A percentile compares a stretch with the other conserved stretches of the same genome.
Conservation (phyloP, 2,888 invertebrate genomes). For the Charanyca ferruginea region DNA sequence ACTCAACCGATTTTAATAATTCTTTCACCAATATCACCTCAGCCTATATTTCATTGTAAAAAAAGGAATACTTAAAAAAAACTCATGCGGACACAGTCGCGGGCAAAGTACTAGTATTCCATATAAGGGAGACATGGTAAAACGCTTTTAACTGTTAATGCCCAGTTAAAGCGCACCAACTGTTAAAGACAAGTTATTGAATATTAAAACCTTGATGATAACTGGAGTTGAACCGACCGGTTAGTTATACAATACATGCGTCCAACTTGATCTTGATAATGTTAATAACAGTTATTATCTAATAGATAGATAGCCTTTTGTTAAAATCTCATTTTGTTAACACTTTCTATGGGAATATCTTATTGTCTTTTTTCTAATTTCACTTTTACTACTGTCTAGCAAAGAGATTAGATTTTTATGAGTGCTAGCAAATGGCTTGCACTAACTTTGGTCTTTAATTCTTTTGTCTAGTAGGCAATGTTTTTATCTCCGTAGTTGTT, state of each 20-base stretch:
- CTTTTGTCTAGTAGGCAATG: not conserved
- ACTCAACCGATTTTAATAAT: no score
- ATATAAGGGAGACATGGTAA: conserved; percentile 30
- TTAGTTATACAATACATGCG: conserved; percentile 44
- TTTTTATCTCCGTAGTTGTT: not conserved
- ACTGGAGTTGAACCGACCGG: conserved; percentile 49
- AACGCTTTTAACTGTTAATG: conserved; percentile 44
- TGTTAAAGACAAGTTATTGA: conserved; percentile 47
- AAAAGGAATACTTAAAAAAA: no score
- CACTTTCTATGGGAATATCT: conserved; percentile 40
- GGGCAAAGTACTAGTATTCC: not conserved
- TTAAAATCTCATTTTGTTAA: conserved; percentile 25
- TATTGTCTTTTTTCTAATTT: conserved; percentile 39
- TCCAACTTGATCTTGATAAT: conserved; percentile 58
- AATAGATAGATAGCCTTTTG: conserved; percentile 23
- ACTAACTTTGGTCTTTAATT: not conserved
- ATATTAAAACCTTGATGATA: conserved; percentile 59
- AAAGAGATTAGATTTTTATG: conserved; percentile 25
- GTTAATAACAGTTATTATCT: conserved; percentile 35
- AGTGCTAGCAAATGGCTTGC: not conserved
- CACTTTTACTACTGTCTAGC: conserved; percentile 20
- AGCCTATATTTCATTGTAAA: no score
- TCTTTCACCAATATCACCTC: no score
- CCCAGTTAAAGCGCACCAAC: conserved; percentile 13
- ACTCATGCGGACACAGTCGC: no score